A percentile compares a stretch with the other conserved stretches of the same genome.
Conservation (phyloP, 1,140 invertebrate species). For the Geopemphigus sp. region DNA sequence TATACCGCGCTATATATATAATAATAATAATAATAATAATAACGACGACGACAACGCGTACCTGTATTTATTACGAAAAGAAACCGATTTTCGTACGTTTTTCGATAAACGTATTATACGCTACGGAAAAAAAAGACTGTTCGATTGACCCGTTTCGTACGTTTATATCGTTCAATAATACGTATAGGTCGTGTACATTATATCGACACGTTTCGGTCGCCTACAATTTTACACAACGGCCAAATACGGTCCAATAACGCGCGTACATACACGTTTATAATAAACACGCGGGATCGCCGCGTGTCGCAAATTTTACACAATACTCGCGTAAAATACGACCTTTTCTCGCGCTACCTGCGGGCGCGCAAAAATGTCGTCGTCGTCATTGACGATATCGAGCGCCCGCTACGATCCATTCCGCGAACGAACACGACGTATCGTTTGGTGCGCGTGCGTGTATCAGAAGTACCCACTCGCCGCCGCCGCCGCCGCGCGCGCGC, state of each 20-base stretch:
- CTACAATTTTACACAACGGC: background rate
- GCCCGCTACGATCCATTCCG: too few species aligned
- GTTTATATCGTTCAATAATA: background rate
- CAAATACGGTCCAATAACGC: background rate
- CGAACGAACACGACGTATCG: too few species aligned
- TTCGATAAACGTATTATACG: background rate
- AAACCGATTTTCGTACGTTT: background rate
- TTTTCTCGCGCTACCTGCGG: background rate
- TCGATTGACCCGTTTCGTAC: too few species aligned
- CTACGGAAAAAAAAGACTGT: too few species aligned
- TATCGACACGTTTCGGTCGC: constrained; percentile 1
- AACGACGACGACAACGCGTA: background rate
- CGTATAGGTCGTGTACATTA: background rate
- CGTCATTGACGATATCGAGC: too few species aligned
- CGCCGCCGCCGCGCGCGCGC: too few species aligned
- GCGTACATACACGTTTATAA: too few species aligned
- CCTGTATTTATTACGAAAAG: background rate
- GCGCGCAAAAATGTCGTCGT: background rate
- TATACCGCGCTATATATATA: background rate
- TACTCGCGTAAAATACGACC: background rate
- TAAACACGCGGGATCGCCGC: background rate
- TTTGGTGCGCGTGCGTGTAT: too few species aligned
- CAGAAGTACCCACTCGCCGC: too few species aligned
- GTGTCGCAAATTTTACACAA: constrained; percentile 4
- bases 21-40: background rate